A percentile compares a stretch with the other conserved stretches of the same genome.
These are phyloP conservation scores for Charadrius vociferus DNA, from an alignment of 2,113 vertebrate genomes.

Conservation along the genomic window DNA sequence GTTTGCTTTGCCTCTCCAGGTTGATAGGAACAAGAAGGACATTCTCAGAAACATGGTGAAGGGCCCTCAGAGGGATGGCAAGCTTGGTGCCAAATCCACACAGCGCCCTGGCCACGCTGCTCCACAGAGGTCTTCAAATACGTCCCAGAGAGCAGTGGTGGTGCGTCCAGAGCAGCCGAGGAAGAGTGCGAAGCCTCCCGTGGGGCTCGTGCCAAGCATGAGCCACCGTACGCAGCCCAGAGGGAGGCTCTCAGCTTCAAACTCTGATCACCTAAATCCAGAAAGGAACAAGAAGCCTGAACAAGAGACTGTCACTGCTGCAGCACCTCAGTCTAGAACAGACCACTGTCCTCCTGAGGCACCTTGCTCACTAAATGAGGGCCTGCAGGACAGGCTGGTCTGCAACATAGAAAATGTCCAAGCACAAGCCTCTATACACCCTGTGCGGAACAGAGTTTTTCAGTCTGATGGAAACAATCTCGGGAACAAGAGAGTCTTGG, in stretches of 20 bases:
- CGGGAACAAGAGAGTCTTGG: neutral
- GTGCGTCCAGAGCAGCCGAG: neutral
- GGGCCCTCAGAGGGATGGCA: neutral
- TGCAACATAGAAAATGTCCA: conserved; percentile 49
- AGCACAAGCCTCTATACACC: neutral
- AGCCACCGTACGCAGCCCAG: neutral
- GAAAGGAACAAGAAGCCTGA: neutral
- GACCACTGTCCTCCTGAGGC: neutral
- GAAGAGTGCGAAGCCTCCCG: neutral
- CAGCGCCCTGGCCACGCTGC: neutral
- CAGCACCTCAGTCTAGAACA: neutral
- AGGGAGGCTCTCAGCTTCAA: neutral
- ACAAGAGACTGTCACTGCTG: neutral
- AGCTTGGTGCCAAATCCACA: neutral
- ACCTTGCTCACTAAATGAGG: neutral
- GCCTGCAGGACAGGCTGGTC: neutral
- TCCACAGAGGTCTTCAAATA: neutral
- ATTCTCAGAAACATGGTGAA: neutral
- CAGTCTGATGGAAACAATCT: neutral
- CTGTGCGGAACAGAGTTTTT: neutral
- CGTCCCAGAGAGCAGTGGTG: neutral
- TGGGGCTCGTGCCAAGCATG: neutral
- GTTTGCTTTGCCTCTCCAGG: conserved; percentile 45
- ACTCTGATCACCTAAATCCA: neutral
- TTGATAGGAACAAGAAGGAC: neutral